phyloP scores from a whole-genome alignment of 1,140 invertebrate species.

The Tigriopus japonicus region DNA sequence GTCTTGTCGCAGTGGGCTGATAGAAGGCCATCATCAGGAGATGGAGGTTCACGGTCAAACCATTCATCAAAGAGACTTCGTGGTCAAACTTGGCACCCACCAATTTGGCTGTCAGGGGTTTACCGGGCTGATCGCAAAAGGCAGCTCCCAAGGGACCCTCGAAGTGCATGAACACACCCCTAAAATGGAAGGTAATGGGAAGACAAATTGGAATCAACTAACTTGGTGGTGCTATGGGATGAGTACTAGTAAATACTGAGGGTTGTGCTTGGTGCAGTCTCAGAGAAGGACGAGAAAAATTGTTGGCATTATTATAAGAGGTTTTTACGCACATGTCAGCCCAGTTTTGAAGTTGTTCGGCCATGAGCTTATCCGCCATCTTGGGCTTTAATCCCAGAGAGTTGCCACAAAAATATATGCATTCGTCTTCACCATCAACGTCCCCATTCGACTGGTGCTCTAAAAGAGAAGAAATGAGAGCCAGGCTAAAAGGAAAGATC shows the following conservation, averaged over 20 bases:
- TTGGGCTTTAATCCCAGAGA: slow-evolving; percentile 35
- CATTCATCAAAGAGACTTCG: slow-evolving; percentile 36
- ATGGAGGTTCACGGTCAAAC: slow-evolving; percentile 36
- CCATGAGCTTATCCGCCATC: slow-evolving; percentile 23
- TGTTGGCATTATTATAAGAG: not conserved
- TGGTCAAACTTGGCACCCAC: slow-evolving; percentile 26
- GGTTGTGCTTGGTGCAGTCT: no score
- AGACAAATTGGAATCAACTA: not conserved
- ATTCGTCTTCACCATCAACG: slow-evolving; percentile 24
- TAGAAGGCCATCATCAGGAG: slow-evolving; percentile 37
- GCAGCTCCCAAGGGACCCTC: slow-evolving; percentile 30
- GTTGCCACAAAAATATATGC: slow-evolving; percentile 36
- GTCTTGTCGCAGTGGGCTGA: slow-evolving; percentile 29
- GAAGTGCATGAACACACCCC: slow-evolving; percentile 30
- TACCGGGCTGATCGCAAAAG: slow-evolving; percentile 28
- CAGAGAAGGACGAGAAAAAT: not conserved
- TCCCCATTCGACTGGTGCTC: not conserved
- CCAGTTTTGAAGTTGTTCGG: slow-evolving; percentile 32
- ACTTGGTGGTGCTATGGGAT: no score
- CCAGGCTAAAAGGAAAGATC: no score
- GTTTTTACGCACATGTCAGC: slow-evolving; percentile 24
- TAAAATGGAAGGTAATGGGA: slow-evolving; percentile 18
- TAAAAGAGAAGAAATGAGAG: not conserved
- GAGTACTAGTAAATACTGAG: no score
- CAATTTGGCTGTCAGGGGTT: slow-evolving; percentile 27